Evolutionary conservation across 2,888 invertebrate genomes (phyloP), one percentile per base, ranked within the genome.

Genomic region (Alviniconcha strummeri): DNA sequence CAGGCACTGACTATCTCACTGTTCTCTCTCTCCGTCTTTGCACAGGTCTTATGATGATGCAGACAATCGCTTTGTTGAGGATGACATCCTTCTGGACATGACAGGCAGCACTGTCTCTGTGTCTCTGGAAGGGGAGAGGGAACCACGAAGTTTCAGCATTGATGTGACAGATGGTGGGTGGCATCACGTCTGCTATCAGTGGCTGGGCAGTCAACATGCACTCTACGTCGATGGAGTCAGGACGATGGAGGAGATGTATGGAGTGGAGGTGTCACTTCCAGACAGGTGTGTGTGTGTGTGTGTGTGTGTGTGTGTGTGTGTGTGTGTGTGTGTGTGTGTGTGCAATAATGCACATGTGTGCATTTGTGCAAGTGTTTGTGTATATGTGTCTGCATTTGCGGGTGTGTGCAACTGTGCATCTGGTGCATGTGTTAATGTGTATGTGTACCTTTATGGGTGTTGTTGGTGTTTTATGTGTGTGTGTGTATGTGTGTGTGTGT

Each of bases 111-210:
- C 57, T 9, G 54, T 80, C 36, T 82, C 80, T n/a, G 80, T 83
- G 11, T 74, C 80, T 3, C 71, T 85, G 69, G 80, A 76, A 19
- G 80, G 77, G 69, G 84, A 85, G 67, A 55, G 60, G 17, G 80
- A 82, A 60, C 55, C 74, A n/a, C 74, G 54, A 4, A 69, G 71
- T 9, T 82, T 85, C 7, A 36, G 71, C 64, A 11, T 4, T 85
- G 13, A n/a, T 36, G 75, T 84, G 8, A 85, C 83, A 75, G 87
- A 87, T 81, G 87, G 88, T 9, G 57, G n/a, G 36, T 91, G 91
- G 91, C 90, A 90, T 79, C 89, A 90, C 57, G 76, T 89, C 8
- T 91, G 91, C 87, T 83, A 89, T 78, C 86, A 86, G 67, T 89
- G 89, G 88, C 81, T 85, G 13, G 77, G 81, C 78, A 87, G 88